Evolutionary conservation across 1,140 invertebrate genomes (phyloP), one percentile per base, ranked within the genome.

Genomic region (Caenorhabditis inopinata): DNA sequence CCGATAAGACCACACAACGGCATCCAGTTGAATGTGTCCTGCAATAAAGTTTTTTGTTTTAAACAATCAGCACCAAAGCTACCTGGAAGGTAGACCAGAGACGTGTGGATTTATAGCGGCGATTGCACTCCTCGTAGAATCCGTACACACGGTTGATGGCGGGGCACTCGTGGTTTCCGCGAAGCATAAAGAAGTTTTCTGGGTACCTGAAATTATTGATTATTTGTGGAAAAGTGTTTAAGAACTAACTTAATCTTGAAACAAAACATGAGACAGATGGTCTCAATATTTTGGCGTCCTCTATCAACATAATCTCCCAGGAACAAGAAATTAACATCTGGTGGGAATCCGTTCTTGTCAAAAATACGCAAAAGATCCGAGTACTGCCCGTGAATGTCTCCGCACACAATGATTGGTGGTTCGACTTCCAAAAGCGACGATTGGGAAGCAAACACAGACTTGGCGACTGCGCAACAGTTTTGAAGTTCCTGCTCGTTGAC

Each of bases 1-100:
- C 94, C 93, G 83, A 94, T 93, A 85, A 96, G 94, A 49, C 94
- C 94, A 73, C 94, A 95, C 1, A 85, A 73, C 1, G 84, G 84
- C 82, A 85, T 81, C 73, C 77, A 80, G 53, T 85, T 77, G 82
- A 85, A 85, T 81, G 90, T 90, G 83, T 91, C 90, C 86, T 90
- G 90, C n/a, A n/a, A n/a, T n/a, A n/a, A n/a, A n/a, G n/a, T n/a
- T n/a, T n/a, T n/a, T n/a, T n/a, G n/a, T n/a, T n/a, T n/a, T n/a
- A n/a, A n/a, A n/a, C n/a, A n/a, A n/a, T n/a, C n/a, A n/a, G n/a
- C n/a, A n/a, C n/a, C n/a, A n/a, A n/a, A n/a, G n/a, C n/a, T n/a
- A n/a, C n/a, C n/a, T n/a, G n/a, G 84, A 91, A 91, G 11, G 35
- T 35, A 25, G 83, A 51, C 84, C 84, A 85, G 21, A 85, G 79